Evolutionary conservation across 1,140 invertebrate genomes (phyloP), one percentile per base, ranked within the genome.

Genomic region (Halyomorpha halys): DNA sequence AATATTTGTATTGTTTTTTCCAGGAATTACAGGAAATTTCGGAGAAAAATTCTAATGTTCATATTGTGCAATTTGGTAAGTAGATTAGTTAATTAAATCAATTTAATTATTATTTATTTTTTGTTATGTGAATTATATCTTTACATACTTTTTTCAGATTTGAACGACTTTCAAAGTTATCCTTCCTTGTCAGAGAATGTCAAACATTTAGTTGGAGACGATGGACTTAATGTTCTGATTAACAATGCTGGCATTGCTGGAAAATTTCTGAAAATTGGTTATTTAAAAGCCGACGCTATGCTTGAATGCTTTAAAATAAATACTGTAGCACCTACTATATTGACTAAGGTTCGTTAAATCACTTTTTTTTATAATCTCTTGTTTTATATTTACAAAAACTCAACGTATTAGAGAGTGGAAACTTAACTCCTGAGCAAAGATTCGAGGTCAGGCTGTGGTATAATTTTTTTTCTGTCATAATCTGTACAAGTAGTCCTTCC

Each of bases 191-290:
- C 81, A 0, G 73, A 80, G 16, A 68, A 81, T 67, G 80, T 91
- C 0, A 68, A 71, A 5, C 69, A 79, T 65, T 76, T 83, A 45
- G 80, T 89, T 1, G 81, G 83, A 56, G 77, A 82, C 14, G 71
- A 78, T 59, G 90, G 90, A 5, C 74, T 94, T 0, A 91, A 92
- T 74, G 77, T 93, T 21, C 76, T 95, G 0, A 83, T 94, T 49
- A 94, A 94, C 71, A 94, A 92, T 79, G 91, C 91, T 47, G 91
- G 89, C 16, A 76, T 88, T 23, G 79, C 83, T 2, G 81, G 84
- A 2, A 89, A 86, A 73, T 90, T 85, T 64, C 82, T 85, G 1
- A 78, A 87, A 54, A 76, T 94, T 6, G 77, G 79, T 21, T 72
- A 83, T 15, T 83, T 90, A 0, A 86, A 85, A 70, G 73, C 80